phyloP scores from a whole-genome alignment of 2,113 vertebrate genomes.

The Amphilophus citrinellus region DNA sequence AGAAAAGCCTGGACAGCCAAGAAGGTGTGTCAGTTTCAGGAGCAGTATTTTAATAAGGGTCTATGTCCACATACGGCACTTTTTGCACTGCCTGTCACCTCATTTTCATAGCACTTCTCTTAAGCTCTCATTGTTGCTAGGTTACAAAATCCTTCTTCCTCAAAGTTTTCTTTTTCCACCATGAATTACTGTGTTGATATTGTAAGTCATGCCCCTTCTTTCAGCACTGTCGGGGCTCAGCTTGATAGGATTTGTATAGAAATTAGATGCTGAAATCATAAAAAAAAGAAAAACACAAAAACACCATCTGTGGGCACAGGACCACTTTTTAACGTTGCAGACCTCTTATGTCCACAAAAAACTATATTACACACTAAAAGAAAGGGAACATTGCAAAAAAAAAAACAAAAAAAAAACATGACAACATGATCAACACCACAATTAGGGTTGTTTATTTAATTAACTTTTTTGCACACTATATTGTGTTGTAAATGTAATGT shows the following conservation, averaged over 20 bases:
- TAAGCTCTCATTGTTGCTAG: constrained; percentile 10
- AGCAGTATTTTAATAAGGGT: neutral
- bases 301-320: neutral
- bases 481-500: neutral
- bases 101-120: neutral
- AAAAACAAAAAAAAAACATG: neutral
- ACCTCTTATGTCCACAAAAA: neutral
- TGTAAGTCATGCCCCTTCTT: neutral
- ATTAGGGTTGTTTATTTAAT: neutral
- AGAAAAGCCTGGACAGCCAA: neutral
- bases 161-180: neutral
- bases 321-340: neutral
- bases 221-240: neutral
- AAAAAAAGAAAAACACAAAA: too few relatives aligned
- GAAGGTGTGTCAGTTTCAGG: neutral
- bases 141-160: constrained; percentile 5
- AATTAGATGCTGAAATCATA: too few relatives aligned
- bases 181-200: neutral
- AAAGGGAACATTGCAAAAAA: neutral
- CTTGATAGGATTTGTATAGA: neutral
- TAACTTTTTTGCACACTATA: neutral
- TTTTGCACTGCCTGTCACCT: neutral
- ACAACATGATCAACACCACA: neutral
- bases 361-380: neutral
- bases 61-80: neutral